These are phyloP conservation scores for Orchestes rusci DNA, from an alignment of 2,888 invertebrate genomes.

Conservation along the genomic window DNA sequence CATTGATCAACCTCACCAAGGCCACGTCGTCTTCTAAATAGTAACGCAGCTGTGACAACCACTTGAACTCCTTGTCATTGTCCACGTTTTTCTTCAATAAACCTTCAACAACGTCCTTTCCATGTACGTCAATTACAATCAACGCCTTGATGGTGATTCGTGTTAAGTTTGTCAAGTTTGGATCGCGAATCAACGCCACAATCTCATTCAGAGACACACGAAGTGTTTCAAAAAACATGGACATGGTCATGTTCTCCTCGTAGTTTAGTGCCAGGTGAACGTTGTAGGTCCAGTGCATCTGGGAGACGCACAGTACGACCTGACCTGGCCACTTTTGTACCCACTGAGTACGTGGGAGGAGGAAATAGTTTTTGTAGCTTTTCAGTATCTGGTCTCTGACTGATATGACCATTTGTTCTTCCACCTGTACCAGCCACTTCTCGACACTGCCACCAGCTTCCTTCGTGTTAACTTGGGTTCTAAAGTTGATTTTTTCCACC, in stretches of 20 bases:
- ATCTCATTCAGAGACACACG: conserved; percentile 63
- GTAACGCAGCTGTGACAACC: conserved; percentile 73
- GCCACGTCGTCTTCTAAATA: conserved; percentile 64
- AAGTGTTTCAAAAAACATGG: conserved; percentile 48
- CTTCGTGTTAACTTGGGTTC: conserved; percentile 31
- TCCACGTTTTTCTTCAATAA: conserved; percentile 56
- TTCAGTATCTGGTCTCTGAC: conserved; percentile 60
- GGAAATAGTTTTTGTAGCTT: conserved; percentile 59
- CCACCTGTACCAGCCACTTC: conserved; percentile 78
- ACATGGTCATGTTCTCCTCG: conserved; percentile 44
- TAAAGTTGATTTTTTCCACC: conserved; percentile 59
- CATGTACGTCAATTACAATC: conserved; percentile 80
- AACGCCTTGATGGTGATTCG: conserved; percentile 73
- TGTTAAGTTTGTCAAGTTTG: conserved; percentile 61
- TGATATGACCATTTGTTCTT: conserved; percentile 71
- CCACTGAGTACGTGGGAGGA: conserved; percentile 58
- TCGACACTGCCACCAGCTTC: conserved; percentile 78
- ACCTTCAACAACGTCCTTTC: conserved; percentile 64
- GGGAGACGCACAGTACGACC: conserved; percentile 70
- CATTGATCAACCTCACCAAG: conserved; percentile 69
- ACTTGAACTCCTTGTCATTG: conserved; percentile 74
- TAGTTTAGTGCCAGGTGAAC: conserved; percentile 62
- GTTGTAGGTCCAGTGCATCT: conserved; percentile 77
- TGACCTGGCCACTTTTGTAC: conserved; percentile 47
- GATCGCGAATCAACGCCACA: conserved; percentile 64